Evolutionary conservation across 2,113 vertebrate genomes (phyloP).

Genomic region (Macrotis lagotis): DNA sequence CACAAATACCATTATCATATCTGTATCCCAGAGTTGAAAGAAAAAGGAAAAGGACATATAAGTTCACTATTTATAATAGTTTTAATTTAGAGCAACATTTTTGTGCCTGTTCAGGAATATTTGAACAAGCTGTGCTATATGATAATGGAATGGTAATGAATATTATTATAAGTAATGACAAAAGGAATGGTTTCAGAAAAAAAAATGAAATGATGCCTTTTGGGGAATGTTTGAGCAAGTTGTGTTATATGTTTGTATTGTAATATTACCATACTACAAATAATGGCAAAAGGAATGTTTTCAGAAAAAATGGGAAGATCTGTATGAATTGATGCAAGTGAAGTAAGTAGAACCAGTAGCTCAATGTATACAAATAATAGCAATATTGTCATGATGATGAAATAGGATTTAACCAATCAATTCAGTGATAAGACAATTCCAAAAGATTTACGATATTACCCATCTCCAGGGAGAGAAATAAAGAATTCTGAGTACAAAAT

Average conservation of each 20-base stretch:
- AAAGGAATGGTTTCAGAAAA: no score
- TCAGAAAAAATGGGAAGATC: no score
- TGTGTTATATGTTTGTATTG: no score
- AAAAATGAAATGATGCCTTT: no score
- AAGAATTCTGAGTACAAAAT: not conserved
- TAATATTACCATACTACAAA: no score
- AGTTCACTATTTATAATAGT: not conserved
- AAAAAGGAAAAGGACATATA: not conserved
- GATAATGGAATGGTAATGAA: not conserved
- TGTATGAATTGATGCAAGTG: no score
- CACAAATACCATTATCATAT: not conserved
- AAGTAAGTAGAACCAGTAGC: not conserved
- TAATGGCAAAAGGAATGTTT: no score
- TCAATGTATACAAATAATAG: not conserved
- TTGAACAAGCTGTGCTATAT: not conserved
- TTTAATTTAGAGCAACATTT: no score
- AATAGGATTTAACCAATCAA: not conserved
- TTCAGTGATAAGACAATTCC: not conserved
- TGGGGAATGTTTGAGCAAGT: no score
- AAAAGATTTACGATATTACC: not conserved
- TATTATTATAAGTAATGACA: no score
- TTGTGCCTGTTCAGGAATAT: no score
- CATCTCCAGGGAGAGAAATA: not conserved
- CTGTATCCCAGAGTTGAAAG: not conserved
- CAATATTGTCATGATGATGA: not conserved